Conservation (phyloP, 2,888 invertebrate genomes). For the Epinotia demarniana region DNA sequence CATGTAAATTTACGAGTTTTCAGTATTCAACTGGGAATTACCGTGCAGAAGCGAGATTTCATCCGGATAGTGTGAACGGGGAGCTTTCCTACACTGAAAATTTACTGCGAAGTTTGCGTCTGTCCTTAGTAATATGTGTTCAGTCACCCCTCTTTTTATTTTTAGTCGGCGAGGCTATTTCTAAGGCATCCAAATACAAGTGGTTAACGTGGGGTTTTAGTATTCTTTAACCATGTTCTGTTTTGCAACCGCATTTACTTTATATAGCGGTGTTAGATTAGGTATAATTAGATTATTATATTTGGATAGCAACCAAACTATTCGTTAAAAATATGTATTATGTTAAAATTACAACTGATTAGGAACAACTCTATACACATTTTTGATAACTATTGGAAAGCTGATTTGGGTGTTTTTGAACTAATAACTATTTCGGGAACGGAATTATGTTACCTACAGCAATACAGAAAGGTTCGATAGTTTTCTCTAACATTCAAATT, state of each 20-base stretch:
- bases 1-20: conserved; percentile 79
- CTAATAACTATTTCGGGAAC: too few species aligned
- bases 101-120: conserved; percentile 61
- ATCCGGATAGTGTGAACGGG: conserved; percentile 63
- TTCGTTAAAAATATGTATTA: too few species aligned
- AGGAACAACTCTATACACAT: too few species aligned
- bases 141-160: conserved; percentile 38
- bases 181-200: not conserved
- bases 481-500: too few species aligned
- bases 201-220: not conserved
- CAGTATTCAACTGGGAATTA: conserved; percentile 78
- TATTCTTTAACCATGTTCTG: not conserved
- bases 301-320: too few species aligned
- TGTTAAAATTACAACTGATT: too few species aligned
- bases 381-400: too few species aligned
- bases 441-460: too few species aligned
- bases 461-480: too few species aligned
- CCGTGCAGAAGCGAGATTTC: conserved; percentile 70
- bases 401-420: too few species aligned
- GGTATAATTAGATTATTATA: too few species aligned
- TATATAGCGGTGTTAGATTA: not conserved
- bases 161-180: conserved; percentile 39
- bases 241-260: not conserved
- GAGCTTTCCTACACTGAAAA: conserved; percentile 59
- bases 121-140: conserved; percentile 52